These are phyloP conservation scores for Hippolais icterina DNA, from an alignment of 2,113 vertebrate genomes.

Conservation along the genomic window DNA sequence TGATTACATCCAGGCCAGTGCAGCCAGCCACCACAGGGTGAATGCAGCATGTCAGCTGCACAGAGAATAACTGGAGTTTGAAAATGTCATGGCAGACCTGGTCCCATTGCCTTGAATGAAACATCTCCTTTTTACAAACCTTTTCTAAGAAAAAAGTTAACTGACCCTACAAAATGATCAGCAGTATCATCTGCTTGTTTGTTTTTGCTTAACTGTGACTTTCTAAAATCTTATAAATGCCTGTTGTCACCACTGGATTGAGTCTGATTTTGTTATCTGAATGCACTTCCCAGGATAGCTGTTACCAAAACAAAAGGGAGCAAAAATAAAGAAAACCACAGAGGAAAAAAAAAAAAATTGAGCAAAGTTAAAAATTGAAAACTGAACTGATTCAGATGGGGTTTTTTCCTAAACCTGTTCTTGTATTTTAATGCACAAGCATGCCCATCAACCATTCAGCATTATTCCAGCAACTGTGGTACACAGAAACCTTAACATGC, in stretches of 20 bases:
- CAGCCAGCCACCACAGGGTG: not conserved
- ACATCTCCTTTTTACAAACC: not conserved
- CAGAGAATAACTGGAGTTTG: not conserved
- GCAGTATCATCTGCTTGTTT: not conserved
- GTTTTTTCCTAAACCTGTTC: not conserved
- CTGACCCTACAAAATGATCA: not conserved
- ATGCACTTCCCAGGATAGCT: not conserved
- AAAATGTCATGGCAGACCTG: not conserved
- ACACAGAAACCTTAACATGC: not conserved
- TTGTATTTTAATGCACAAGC: not conserved
- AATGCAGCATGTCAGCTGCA: not conserved
- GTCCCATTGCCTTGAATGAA: not conserved
- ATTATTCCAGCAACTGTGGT: not conserved
- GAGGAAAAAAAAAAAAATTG: not conserved
- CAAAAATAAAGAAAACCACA: not conserved
- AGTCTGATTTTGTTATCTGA: not conserved
- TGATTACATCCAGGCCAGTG: slow-evolving; percentile 28
- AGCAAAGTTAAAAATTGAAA: not conserved
- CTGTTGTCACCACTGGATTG: not conserved
- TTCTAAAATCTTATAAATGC: not conserved
- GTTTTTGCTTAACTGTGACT: not conserved
- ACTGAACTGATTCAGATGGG: not conserved
- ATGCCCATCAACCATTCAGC: not conserved
- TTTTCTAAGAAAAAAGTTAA: not conserved
- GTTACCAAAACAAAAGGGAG: not conserved